Percentiles rank a stretch among this genome's conserved stretches.
These are phyloP conservation scores for Meteorus cinctellus DNA, from an alignment of 2,888 invertebrate genomes.

Conservation along the genomic window DNA sequence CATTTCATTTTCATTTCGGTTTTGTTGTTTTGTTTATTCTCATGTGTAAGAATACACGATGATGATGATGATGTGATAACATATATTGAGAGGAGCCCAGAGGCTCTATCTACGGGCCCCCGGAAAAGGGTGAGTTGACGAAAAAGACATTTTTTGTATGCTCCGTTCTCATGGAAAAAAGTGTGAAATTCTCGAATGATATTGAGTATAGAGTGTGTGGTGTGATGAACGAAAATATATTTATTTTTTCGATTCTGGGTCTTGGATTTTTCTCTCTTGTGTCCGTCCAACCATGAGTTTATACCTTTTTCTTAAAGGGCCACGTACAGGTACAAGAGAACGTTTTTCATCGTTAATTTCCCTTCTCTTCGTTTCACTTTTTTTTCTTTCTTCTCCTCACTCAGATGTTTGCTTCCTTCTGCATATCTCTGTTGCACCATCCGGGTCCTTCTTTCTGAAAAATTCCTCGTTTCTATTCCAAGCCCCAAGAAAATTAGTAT, in stretches of 20 bases:
- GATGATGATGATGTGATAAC: constrained; percentile 26
- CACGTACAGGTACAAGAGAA: constrained; percentile 39
- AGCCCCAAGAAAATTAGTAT: constrained; percentile 40
- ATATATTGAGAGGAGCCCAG: not conserved
- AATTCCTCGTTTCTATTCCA: constrained; percentile 68
- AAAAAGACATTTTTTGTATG: constrained; percentile 42
- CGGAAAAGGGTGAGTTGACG: constrained; percentile 32
- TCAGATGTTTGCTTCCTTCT: constrained; percentile 48
- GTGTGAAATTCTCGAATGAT: not conserved
- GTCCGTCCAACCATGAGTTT: constrained; percentile 15
- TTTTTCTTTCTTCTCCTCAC: constrained; percentile 49
- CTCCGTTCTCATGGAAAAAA: constrained; percentile 49
- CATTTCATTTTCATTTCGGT: not conserved
- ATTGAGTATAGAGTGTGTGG: not conserved
- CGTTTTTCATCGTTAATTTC: constrained; percentile 53
- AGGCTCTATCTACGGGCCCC: not conserved
- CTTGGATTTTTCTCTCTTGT: constrained; percentile 41
- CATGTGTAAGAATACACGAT: not conserved
- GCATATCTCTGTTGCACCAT: constrained; percentile 40
- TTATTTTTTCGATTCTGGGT: constrained; percentile 47
- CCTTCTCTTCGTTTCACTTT: constrained; percentile 49
- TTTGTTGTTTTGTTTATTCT: not conserved
- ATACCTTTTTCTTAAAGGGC: constrained; percentile 33
- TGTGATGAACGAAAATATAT: constrained; percentile 21
- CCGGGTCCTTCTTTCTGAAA: constrained; percentile 45